Evolutionary conservation across 2,797 vertebrate species (phyloP), one percentile per base, ranked within the genome.

Genomic region (Micrastur ruficollis): DNA sequence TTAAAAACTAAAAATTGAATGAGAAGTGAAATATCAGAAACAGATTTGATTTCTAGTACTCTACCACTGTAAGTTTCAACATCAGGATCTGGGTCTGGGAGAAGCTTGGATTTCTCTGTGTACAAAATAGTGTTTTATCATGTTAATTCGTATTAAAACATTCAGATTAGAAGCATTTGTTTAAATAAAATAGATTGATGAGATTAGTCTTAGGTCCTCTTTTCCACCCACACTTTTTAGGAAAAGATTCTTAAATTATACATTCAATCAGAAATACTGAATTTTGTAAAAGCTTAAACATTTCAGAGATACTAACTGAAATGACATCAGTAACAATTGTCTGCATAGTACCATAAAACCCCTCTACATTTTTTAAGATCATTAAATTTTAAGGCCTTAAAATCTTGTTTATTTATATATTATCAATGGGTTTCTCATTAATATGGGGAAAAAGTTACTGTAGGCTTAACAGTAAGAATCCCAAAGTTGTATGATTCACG

Each of bases 41-140:
- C 90, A 97, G 82, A 97, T 95, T 96, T 94, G 94, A 97, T 94
- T 94, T 95, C 95, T 97, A 97, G 98, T 99, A 99, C 99, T 98
- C 98, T 99, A 99, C 99, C 98, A 98, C 98, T 98, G 95, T 97
- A 97, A 97, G 98, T 98, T 96, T 99, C 98, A 97, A 98, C 98
- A 95, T 98, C 98, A 95, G 98, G 98, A 95, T 91, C 97, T 90
- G 97, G 98, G 97, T 98, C 98, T 98, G 98, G 98, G 95, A 98
- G 98, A 94, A 98, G 98, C 98, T 97, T 98, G 98, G 97, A 97
- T 98, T 98, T 97, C 97, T 99, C 99, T 99, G 98, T 97, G 98
- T 97, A 97, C 98, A 98, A 98, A 98, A 98, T 97, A 97, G 95
- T 42, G 95, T 95, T 97, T 98, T 95, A 96, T 97, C 90, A 97